phyloP scores from a whole-genome alignment of 1,140 invertebrate species.

The Cataglyphis hispanica region DNA sequence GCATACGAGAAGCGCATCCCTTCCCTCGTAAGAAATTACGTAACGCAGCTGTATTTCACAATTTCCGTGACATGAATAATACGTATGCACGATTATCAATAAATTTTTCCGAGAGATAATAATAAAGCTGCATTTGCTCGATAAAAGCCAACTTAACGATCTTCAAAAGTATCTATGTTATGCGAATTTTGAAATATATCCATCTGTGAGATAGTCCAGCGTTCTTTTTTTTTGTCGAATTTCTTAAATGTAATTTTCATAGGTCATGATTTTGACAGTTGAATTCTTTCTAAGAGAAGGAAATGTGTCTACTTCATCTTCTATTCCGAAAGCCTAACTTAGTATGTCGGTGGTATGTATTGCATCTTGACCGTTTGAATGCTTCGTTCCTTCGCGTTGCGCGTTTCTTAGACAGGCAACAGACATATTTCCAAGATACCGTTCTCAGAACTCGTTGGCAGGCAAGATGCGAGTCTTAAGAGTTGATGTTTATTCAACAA shows the following conservation, averaged over 20 bases:
- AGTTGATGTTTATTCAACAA: constrained; percentile 55
- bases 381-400: constrained; percentile 43
- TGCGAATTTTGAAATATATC: background rate
- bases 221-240: background rate
- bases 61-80: background rate
- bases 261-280: constrained; percentile 2
- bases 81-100: background rate
- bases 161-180: background rate
- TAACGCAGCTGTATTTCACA: background rate
- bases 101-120: background rate
- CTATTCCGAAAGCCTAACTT: constrained; percentile 12
- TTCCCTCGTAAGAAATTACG: background rate
- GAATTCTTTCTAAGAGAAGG: background rate
- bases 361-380: constrained; percentile 50
- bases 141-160: background rate
- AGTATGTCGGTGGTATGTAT: constrained; percentile 17
- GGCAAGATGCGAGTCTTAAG: background rate
- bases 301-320: constrained; percentile 3
- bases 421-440: constrained; percentile 55
- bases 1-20: background rate
- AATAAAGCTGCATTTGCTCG: background rate
- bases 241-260: background rate
- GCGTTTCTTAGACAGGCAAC: constrained; percentile 46
- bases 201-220: background rate
- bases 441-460: constrained; percentile 39